A percentile compares a stretch with the other conserved stretches of the same genome.
These are phyloP conservation scores for Labeo catla DNA, from an alignment of 2,113 vertebrate genomes.

Conservation along the genomic window DNA sequence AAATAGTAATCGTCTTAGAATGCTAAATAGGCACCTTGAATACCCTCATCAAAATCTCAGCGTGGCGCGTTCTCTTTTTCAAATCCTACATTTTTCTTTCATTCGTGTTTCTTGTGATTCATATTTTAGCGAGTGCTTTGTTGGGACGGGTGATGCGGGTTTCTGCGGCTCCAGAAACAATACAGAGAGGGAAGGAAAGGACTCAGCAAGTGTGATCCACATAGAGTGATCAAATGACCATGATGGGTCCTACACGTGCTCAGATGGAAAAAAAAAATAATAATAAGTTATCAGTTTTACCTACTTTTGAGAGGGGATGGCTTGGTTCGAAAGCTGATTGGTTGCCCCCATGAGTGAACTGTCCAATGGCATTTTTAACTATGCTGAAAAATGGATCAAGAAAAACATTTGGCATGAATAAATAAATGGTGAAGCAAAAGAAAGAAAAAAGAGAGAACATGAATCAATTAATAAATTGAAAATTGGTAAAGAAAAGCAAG, in stretches of 20 bases:
- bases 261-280: not conserved
- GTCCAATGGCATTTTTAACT: too few species aligned
- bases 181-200: not conserved
- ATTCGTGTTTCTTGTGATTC: slow-evolving; percentile 30
- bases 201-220: not conserved
- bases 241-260: not conserved
- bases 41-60: slow-evolving; percentile 45
- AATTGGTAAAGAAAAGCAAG: too few species aligned
- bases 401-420: too few species aligned
- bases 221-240: not conserved
- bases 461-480: too few species aligned
- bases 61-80: slow-evolving; percentile 9
- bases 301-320: too few species aligned
- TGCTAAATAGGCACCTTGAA: slow-evolving; percentile 45
- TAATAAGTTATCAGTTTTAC: too few species aligned
- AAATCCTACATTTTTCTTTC: slow-evolving; percentile 24
- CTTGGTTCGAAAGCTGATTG: too few species aligned
- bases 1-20: slow-evolving; percentile 46
- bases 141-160: slow-evolving; percentile 24
- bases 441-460: too few species aligned
- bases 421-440: too few species aligned
- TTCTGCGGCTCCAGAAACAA: not conserved
- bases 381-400: too few species aligned
- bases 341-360: too few species aligned
- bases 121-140: slow-evolving; percentile 50